phyloP scores from a whole-genome alignment of 2,888 invertebrate species.

The Ochropleura leucogaster region DNA sequence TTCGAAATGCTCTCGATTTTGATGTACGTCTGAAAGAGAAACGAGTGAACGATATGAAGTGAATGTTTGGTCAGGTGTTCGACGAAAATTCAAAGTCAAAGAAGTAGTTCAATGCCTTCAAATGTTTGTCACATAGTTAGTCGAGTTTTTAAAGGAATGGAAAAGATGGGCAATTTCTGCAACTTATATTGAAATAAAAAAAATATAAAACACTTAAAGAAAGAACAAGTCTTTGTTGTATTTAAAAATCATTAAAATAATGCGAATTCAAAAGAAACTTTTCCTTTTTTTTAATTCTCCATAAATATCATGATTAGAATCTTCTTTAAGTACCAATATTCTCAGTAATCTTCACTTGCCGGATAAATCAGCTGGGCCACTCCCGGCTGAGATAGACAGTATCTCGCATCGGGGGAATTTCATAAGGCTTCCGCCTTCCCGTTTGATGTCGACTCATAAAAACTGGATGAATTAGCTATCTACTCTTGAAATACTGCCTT shows the following conservation, averaged over 20 bases:
- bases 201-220: too few relatives aligned
- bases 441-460: slow-evolving; percentile 49
- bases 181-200: too few relatives aligned
- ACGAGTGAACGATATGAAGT: slow-evolving; percentile 21
- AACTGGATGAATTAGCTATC: slow-evolving; percentile 51
- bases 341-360: slow-evolving; percentile 50
- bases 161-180: too few relatives aligned
- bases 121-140: slow-evolving; percentile 8
- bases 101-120: slow-evolving; percentile 40
- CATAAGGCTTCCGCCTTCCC: slow-evolving; percentile 47
- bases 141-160: background rate
- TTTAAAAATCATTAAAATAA: too few relatives aligned
- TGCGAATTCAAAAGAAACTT: background rate
- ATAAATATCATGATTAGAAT: slow-evolving; percentile 23
- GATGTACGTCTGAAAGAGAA: slow-evolving; percentile 92
- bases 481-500: slow-evolving; percentile 26
- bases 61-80: slow-evolving; percentile 58
- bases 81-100: slow-evolving; percentile 49
- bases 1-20: slow-evolving; percentile 93
- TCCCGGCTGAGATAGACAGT: slow-evolving; percentile 47
- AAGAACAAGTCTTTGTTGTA: too few relatives aligned
- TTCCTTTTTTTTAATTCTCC: slow-evolving; percentile 13
- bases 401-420: slow-evolving; percentile 46
- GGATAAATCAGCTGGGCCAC: slow-evolving; percentile 50
- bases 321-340: slow-evolving; percentile 28